phyloP scores from a whole-genome alignment of 2,113 vertebrate species.

The Greenwoodochromis staneri region DNA sequence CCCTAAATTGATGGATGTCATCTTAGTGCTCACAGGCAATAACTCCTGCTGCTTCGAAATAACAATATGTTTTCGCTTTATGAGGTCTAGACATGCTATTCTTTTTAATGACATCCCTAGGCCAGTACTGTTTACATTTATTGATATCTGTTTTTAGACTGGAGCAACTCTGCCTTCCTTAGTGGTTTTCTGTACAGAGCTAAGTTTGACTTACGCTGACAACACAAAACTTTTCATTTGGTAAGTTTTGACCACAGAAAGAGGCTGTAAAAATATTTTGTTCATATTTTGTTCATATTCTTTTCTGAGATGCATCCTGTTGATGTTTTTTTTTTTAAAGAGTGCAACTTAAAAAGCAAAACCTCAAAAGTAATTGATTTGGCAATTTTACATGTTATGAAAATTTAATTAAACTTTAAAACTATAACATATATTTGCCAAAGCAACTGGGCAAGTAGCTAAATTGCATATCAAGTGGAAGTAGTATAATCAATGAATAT shows the following conservation, averaged over 20 bases:
- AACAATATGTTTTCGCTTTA: constrained; percentile 65
- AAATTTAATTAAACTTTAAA: not conserved
- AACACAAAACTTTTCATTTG: constrained; percentile 34
- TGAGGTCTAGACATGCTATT: constrained; percentile 67
- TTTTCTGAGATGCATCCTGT: not conserved
- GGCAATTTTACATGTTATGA: not conserved
- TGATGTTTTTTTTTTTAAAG: not conserved
- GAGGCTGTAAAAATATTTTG: not conserved
- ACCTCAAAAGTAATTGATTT: not conserved
- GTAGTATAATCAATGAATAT: not conserved
- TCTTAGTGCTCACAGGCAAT: constrained; percentile 63
- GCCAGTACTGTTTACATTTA: constrained; percentile 65
- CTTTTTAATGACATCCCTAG: constrained; percentile 65
- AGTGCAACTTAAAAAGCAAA: not conserved
- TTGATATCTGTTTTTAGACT: constrained; percentile 62
- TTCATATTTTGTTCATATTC: not conserved
- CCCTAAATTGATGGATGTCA: constrained; percentile 75
- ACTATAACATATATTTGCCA: not conserved
- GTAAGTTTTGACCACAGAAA: not conserved
- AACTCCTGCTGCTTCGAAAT: constrained; percentile 62
- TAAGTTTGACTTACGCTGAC: constrained; percentile 15
- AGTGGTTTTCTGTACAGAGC: constrained; percentile 18
- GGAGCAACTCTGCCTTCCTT: constrained; percentile 20
- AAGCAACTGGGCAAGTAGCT: not conserved
- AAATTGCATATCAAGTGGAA: not conserved